Evolutionary conservation across 2,113 vertebrate species (phyloP).

Genomic region (Capreolus pygargus): DNA sequence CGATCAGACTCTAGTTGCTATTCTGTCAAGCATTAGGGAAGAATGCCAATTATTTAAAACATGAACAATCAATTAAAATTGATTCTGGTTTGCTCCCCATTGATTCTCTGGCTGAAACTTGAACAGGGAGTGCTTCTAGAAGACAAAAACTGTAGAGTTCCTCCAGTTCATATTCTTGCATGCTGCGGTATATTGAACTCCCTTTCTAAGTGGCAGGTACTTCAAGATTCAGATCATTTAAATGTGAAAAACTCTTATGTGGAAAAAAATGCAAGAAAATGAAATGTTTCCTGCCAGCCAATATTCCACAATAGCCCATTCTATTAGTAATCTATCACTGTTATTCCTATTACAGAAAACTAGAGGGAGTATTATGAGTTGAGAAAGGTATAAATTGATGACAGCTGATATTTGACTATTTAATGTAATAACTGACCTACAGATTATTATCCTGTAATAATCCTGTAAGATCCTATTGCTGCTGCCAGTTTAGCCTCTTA

Average conservation of each 20-base stretch:
- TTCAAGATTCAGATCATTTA: constrained; percentile 43
- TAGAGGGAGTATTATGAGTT: not conserved
- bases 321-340: constrained; percentile 21
- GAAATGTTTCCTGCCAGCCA: constrained; percentile 18
- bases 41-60: constrained; percentile 80
- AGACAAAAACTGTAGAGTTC: constrained; percentile 58
- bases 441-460: not conserved
- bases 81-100: constrained; percentile 79
- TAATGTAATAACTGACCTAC: not conserved
- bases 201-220: constrained; percentile 49
- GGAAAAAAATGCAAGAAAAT: constrained; percentile 2
- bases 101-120: constrained; percentile 72
- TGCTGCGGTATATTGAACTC: constrained; percentile 28
- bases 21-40: constrained; percentile 71
- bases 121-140: constrained; percentile 58
- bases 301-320: not conserved
- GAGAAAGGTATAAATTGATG: not conserved
- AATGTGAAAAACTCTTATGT: not conserved
- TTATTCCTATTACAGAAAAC: constrained; percentile 13
- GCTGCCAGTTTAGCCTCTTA: not conserved
- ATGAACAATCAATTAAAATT: constrained; percentile 80
- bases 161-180: not conserved
- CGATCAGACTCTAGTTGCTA: constrained; percentile 56
- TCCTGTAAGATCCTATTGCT: not conserved
- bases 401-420: not conserved